These are phyloP conservation scores for Dione vanillae DNA, from an alignment of 2,888 invertebrate genomes.

Conservation along the genomic window DNA sequence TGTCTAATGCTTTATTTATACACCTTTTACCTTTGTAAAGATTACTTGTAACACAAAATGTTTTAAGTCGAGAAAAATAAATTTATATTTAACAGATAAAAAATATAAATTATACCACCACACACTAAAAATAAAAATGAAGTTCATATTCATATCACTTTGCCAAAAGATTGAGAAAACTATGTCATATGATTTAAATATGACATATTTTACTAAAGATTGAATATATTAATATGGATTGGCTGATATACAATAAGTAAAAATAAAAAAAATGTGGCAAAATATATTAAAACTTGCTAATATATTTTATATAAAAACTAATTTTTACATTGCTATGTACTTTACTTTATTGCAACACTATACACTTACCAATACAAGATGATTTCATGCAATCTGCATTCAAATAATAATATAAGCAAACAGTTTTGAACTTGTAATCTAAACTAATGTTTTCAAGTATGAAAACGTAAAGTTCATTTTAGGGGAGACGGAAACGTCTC, in stretches of 20 bases:
- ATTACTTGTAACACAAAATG: background rate
- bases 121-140: background rate
- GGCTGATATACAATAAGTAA: constrained; percentile 19
- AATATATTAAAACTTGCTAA: constrained; percentile 25
- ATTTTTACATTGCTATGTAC: constrained; percentile 29
- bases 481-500: constrained; percentile 59
- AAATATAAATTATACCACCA: background rate
- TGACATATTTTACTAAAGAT: constrained; percentile 5
- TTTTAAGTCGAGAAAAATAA: background rate
- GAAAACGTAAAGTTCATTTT: constrained; percentile 75
- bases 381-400: constrained; percentile 37
- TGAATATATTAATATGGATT: constrained; percentile 13
- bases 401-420: constrained; percentile 42
- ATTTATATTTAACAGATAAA: background rate
- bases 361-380: constrained; percentile 36
- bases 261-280: constrained; percentile 32
- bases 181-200: background rate
- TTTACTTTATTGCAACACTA: constrained; percentile 33
- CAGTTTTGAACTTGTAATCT: constrained; percentile 45
- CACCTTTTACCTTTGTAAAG: background rate
- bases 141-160: background rate
- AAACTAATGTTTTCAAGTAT: constrained; percentile 74
- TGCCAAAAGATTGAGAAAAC: background rate
- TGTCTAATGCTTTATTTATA: too few species aligned
- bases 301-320: constrained; percentile 30